A percentile compares a stretch with the other conserved stretches of the same genome.
These are phyloP conservation scores for Luscinia luscinia DNA, from an alignment of 2,797 vertebrate genomes.

Conservation along the genomic window DNA sequence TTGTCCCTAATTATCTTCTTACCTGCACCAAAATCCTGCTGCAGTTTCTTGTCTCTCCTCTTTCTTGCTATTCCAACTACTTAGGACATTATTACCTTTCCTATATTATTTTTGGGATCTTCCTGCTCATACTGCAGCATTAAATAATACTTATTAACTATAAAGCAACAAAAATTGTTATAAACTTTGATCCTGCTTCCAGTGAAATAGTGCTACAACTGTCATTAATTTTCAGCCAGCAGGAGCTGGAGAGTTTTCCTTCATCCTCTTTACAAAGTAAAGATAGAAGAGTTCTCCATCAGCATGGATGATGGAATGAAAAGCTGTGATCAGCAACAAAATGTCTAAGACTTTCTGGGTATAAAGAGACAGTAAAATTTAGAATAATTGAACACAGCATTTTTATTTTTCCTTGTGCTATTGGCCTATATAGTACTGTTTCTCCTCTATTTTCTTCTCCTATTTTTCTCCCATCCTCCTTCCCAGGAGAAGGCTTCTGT, in stretches of 20 bases:
- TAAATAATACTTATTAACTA: conserved; percentile 39
- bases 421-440: background rate
- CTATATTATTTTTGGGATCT: background rate
- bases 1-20: background rate
- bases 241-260: conserved; percentile 1
- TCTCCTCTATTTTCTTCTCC: background rate
- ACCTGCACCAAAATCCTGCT: background rate
- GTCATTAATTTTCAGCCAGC: conserved; percentile 35
- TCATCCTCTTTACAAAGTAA: background rate
- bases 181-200: conserved; percentile 36
- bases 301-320: background rate
- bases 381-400: background rate
- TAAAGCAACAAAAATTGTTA: conserved; percentile 13
- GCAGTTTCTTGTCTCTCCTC: background rate
- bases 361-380: background rate
- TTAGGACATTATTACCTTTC: background rate
- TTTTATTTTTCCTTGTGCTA: background rate
- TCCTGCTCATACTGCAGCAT: background rate
- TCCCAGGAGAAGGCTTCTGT: background rate
- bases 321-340: background rate
- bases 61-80: background rate
- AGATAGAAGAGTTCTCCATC: background rate
- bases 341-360: background rate
- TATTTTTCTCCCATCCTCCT: background rate
- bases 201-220: conserved; percentile 10